Conservation (phyloP, 37 sponge, comb jelly and placozoan genomes). For the Ephydatia muelleri region DNA sequence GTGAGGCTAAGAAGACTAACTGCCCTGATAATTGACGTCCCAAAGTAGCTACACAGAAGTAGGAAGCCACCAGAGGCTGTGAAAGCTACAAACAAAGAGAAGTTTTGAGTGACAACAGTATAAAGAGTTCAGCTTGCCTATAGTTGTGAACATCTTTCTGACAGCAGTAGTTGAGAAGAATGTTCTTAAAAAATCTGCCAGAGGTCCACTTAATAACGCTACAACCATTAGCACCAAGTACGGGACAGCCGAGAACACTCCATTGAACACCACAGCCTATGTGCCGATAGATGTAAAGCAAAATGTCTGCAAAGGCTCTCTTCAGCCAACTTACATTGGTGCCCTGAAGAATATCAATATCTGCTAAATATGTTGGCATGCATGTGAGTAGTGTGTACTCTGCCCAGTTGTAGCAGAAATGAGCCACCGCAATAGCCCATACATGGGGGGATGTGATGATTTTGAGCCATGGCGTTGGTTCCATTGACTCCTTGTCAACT, state of each 20-base stretch:
- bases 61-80: constrained; percentile 54
- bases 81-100: constrained; percentile 45
- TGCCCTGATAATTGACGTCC: constrained; percentile 36
- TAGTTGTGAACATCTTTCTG: constrained; percentile 59
- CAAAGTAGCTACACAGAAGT: constrained; percentile 77
- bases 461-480: constrained; percentile 64
- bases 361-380: constrained; percentile 71
- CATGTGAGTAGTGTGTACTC: constrained; percentile 89
- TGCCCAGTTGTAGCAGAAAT: constrained; percentile 90
- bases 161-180: constrained; percentile 55
- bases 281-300: too few relatives aligned
- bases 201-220: constrained; percentile 33
- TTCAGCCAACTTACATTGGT: neutral
- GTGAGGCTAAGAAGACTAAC: constrained; percentile 62
- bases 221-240: constrained; percentile 39
- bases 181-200: constrained; percentile 70
- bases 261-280: constrained; percentile 55
- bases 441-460: constrained; percentile 85
- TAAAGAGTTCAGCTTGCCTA: constrained; percentile 13
- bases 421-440: constrained; percentile 80
- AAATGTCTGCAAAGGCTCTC: too few relatives aligned
- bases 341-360: neutral
- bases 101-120: neutral
- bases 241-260: constrained; percentile 84
- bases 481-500: neutral